Evolutionary conservation across 64 coral and sea anemone genomes (phyloP).

Genomic region (Dendrophyllia cribrosa): DNA sequence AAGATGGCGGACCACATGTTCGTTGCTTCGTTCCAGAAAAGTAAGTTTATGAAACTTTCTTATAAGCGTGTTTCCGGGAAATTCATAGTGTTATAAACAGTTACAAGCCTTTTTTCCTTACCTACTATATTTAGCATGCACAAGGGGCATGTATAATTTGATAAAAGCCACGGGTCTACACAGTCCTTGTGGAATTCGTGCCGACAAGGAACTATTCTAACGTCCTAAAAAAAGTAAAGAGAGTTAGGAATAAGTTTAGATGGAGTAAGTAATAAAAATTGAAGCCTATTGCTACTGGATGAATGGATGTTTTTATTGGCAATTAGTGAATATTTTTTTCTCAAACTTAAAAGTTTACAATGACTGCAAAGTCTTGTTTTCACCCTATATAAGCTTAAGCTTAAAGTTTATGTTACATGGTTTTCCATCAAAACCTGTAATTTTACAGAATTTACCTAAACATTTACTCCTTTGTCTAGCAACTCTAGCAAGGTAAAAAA

Average conservation of each 20-base stretch:
- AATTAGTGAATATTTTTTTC: too few species aligned
- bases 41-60: background rate
- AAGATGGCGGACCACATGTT: conserved; percentile 8
- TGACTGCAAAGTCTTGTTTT: too few species aligned
- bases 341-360: too few species aligned
- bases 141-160: conserved; percentile 97
- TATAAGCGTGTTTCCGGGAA: background rate
- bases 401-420: too few species aligned
- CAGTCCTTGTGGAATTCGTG: conserved; percentile 98
- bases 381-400: too few species aligned
- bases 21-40: background rate
- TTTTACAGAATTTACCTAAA: too few species aligned
- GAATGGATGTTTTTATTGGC: too few species aligned
- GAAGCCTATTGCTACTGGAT: too few species aligned
- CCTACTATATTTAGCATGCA: conserved; percentile 99
- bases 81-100: background rate
- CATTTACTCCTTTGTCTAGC: too few species aligned
- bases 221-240: conserved; percentile 63
- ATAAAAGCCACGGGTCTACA: conserved; percentile 97
- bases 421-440: too few species aligned
- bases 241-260: background rate
- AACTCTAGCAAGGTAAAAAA: too few species aligned
- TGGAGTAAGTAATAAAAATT: too few species aligned
- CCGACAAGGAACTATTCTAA: conserved; percentile 91
- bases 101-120: conserved; percentile 22